phyloP scores from a whole-genome alignment of 2,113 vertebrate genomes.

The Gila orcuttii region DNA sequence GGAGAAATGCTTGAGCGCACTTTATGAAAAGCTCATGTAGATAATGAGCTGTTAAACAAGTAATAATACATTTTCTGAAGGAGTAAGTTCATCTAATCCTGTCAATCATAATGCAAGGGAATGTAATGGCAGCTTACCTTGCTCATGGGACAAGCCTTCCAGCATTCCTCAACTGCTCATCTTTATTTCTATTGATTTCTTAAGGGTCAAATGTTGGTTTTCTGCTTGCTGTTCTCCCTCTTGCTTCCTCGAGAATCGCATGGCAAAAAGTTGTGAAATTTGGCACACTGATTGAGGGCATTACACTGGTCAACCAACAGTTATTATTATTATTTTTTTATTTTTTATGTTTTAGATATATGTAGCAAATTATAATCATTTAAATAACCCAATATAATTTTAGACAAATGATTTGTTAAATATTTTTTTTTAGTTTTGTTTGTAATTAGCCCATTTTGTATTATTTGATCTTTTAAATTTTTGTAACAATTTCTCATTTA shows the following conservation, averaged over 20 bases:
- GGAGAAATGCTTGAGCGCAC: slow-evolving; percentile 1
- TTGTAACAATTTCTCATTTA: no score
- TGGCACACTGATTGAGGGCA: neutral
- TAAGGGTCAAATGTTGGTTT: neutral
- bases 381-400: no score
- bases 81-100: slow-evolving; percentile 10
- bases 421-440: no score
- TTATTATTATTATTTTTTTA: no score
- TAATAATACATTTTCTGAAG: slow-evolving; percentile 12
- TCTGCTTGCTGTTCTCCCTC: neutral
- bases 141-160: neutral
- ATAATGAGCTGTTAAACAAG: slow-evolving; percentile 32
- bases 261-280: neutral
- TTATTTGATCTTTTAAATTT: no score
- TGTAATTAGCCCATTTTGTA: no score
- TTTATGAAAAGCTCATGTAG: slow-evolving; percentile 2
- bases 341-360: no score
- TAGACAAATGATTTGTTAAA: no score
- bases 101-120: neutral
- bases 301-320: neutral
- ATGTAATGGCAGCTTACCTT: neutral
- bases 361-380: no score
- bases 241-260: neutral
- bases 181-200: neutral
- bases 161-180: neutral